Conservation (phyloP, 2,113 vertebrate genomes). For the Pterocles gutturalis region DNA sequence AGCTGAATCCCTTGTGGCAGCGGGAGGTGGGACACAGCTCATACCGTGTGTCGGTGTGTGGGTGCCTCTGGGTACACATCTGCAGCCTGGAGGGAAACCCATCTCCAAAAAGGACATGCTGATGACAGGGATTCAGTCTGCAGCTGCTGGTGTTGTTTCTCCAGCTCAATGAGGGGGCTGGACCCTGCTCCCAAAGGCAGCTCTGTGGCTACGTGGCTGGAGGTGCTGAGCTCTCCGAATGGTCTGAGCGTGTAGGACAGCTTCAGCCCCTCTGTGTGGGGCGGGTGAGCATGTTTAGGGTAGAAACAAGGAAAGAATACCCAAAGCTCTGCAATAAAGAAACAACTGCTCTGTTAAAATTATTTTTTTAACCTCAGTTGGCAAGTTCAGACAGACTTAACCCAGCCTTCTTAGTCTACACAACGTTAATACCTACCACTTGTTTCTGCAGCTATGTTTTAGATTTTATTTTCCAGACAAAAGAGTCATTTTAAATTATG, state of each 20-base stretch:
- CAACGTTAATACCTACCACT: background rate
- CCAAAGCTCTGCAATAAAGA: background rate
- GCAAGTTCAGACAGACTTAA: background rate
- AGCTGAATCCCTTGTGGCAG: background rate
- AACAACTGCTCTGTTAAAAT: background rate
- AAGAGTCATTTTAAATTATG: conserved; percentile 54
- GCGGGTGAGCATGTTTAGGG: background rate
- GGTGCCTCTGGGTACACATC: background rate
- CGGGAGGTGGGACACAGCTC: background rate
- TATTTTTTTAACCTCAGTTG: background rate
- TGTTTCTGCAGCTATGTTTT: background rate
- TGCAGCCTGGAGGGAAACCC: background rate
- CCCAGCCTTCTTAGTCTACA: background rate
- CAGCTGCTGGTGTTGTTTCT: background rate
- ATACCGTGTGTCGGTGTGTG: rapidly evolving
- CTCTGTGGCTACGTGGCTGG: background rate
- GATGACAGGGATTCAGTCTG: background rate
- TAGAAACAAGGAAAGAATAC: background rate
- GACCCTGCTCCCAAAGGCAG: background rate
- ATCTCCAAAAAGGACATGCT: background rate
- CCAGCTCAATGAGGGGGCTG: background rate
- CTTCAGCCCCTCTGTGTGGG: background rate
- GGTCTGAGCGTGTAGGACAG: background rate
- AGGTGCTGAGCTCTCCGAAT: background rate
- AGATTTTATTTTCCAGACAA: conserved; percentile 50